A percentile compares a stretch with the other conserved stretches of the same genome.
Conservation (phyloP, 2,888 invertebrate genomes). For the Tricholauxania praeusta region DNA sequence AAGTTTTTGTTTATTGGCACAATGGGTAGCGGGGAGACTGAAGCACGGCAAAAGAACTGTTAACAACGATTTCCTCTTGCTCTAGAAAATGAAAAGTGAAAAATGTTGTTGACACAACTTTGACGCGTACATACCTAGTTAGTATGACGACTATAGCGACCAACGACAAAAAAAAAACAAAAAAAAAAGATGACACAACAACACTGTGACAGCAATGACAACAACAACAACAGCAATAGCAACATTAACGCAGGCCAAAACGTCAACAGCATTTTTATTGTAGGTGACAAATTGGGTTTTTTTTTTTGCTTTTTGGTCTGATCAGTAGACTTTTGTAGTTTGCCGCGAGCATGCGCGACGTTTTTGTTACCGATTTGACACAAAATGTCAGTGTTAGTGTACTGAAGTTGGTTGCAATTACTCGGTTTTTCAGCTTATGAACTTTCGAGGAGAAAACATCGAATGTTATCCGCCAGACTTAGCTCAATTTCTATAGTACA, state of each 20-base stretch:
- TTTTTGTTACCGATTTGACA: conserved; percentile 1
- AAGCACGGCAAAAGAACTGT: conserved; percentile 32
- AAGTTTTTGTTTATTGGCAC: neutral
- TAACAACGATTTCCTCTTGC: conserved; percentile 45
- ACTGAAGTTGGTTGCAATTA: too few species aligned
- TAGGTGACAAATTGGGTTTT: conserved; percentile 59
- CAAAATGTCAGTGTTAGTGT: neutral
- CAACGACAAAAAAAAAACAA: conserved; percentile 33
- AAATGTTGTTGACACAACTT: conserved; percentile 53
- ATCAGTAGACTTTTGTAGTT: conserved; percentile 46
- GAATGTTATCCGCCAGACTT: too few species aligned
- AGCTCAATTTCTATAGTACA: too few species aligned
- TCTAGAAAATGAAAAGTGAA: conserved; percentile 55
- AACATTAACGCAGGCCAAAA: conserved; percentile 39
- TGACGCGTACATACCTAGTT: conserved; percentile 27
- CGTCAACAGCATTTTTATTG: conserved; percentile 55
- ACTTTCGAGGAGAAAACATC: too few species aligned
- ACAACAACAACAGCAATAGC: conserved; percentile 34
- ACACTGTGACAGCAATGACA: conserved; percentile 26
- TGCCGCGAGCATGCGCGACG: conserved; percentile 37
- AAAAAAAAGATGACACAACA: conserved; percentile 30
- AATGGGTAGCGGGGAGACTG: neutral
- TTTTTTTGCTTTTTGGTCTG: conserved; percentile 34
- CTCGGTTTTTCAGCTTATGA: too few species aligned
- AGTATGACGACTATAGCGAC: conserved; percentile 32